Evolutionary conservation across 2,888 invertebrate species (phyloP), one percentile per base, ranked within the genome.

Genomic region (Phrixothrix hirtus): DNA sequence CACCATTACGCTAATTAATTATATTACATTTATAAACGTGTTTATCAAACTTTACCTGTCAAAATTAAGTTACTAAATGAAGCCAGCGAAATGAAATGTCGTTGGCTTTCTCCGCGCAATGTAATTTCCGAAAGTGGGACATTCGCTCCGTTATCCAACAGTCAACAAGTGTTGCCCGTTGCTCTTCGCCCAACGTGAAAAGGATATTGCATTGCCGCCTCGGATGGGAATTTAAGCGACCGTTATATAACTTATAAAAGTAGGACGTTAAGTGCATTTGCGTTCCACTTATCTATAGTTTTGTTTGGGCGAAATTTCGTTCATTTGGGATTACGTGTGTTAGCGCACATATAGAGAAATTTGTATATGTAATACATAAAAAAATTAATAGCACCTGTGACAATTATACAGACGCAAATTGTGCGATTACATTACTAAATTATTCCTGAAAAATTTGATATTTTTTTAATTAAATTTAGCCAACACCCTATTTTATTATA

Each of bases 261-360:
- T 62, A 49, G 61, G 61, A 49, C 59, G 43, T 46, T 50, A 47
- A 41, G 52, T 61, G 61, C 59, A 61, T 57, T 59, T 52, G 55
- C 56, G 59, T 50, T 57, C 61, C 53, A 57, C 57, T 54, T 59
- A 52, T 35, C 32, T 12, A n/a, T 17, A 5, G 10, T 39, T 12
- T 38, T 16, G 3, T 25, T 38, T 15, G n/a, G 15, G 25, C 26
- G 7, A 21, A 21, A 5, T 21, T 21, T 21, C 7, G n/a, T n/a
- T n/a, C n/a, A n/a, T n/a, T n/a, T n/a, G n/a, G n/a, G n/a, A n/a
- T n/a, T n/a, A n/a, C n/a, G n/a, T n/a, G n/a, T n/a, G n/a, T n/a
- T n/a, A n/a, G n/a, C n/a, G n/a, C n/a, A n/a, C n/a, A n/a, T n/a
- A n/a, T n/a, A n/a, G n/a, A n/a, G n/a, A n/a, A n/a, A n/a, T n/a